A percentile compares a stretch with the other conserved stretches of the same genome.
These are phyloP conservation scores for Tenthredo notha DNA, from an alignment of 2,888 invertebrate genomes.

Conservation along the genomic window DNA sequence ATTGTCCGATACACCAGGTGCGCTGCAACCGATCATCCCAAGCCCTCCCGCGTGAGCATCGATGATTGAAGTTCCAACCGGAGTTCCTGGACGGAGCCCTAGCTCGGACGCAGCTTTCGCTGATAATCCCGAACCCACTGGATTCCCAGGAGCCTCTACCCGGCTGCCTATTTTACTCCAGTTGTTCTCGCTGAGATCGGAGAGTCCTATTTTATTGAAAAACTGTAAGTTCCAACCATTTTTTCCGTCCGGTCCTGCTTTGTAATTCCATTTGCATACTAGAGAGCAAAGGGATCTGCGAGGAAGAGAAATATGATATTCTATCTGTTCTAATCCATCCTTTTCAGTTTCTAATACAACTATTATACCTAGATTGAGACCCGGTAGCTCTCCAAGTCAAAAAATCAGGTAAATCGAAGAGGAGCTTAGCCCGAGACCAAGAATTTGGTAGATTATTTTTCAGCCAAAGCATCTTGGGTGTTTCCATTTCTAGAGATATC, in stretches of 20 bases:
- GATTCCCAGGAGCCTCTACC: slow-evolving; percentile 86
- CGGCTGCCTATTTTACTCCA: slow-evolving; percentile 85
- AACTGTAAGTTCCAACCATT: slow-evolving; percentile 88
- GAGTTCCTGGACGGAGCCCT: slow-evolving; percentile 85
- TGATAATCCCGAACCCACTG: slow-evolving; percentile 84
- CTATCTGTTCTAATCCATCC: slow-evolving; percentile 28
- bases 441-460: slow-evolving; percentile 86
- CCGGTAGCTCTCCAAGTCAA: slow-evolving; percentile 95
- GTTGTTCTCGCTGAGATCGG: slow-evolving; percentile 85
- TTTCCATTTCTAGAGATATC: slow-evolving; percentile 98
- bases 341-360: neutral
- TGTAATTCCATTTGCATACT: slow-evolving; percentile 97
- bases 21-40: slow-evolving; percentile 89
- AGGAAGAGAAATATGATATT: slow-evolving; percentile 57
- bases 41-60: slow-evolving; percentile 98
- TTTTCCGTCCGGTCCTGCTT: slow-evolving; percentile 82
- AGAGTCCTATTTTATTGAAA: slow-evolving; percentile 86
- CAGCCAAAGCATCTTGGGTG: slow-evolving; percentile 96
- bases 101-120: slow-evolving; percentile 84
- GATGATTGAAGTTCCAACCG: slow-evolving; percentile 94
- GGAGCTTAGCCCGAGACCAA: slow-evolving; percentile 87
- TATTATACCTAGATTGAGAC: slow-evolving; percentile 82
- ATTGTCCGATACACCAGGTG: slow-evolving; percentile 76
- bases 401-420: slow-evolving; percentile 96
- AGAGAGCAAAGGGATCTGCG: slow-evolving; percentile 93